Evolutionary conservation across 2,113 vertebrate species (phyloP).

Genomic region (Cinclus cinclus): DNA sequence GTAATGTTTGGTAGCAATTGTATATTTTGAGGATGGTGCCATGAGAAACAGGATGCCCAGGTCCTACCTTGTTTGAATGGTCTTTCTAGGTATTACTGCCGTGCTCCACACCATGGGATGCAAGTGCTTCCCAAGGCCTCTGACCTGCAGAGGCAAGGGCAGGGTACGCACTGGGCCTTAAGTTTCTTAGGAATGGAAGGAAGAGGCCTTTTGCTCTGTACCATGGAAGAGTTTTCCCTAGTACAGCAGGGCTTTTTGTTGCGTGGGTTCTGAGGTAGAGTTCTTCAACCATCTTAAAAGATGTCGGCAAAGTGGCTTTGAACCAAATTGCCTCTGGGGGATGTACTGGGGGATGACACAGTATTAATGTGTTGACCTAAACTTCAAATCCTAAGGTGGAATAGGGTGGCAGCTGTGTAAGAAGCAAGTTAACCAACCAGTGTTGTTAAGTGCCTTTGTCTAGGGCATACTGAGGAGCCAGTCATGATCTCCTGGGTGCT

Average conservation of each 20-base stretch:
- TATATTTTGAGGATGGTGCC: background rate
- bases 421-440: background rate
- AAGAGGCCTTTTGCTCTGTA: background rate
- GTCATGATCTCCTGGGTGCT: background rate
- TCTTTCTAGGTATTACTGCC: background rate
- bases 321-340: background rate
- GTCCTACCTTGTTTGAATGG: background rate
- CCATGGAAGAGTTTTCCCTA: background rate
- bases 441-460: background rate
- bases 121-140: background rate
- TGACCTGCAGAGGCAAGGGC: background rate
- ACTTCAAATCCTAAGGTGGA: background rate
- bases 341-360: background rate
- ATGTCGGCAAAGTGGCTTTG: background rate
- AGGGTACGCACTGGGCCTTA: background rate
- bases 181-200: background rate
- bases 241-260: background rate
- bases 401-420: background rate
- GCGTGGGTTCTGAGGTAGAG: background rate
- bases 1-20: background rate
- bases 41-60: constrained; percentile 24
- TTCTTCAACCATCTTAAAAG: background rate
- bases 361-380: background rate
- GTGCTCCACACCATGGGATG: background rate
- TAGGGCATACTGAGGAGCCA: background rate